Evolutionary conservation across 1,140 invertebrate species (phyloP).

Genomic region (Tetramorium alpestre): DNA sequence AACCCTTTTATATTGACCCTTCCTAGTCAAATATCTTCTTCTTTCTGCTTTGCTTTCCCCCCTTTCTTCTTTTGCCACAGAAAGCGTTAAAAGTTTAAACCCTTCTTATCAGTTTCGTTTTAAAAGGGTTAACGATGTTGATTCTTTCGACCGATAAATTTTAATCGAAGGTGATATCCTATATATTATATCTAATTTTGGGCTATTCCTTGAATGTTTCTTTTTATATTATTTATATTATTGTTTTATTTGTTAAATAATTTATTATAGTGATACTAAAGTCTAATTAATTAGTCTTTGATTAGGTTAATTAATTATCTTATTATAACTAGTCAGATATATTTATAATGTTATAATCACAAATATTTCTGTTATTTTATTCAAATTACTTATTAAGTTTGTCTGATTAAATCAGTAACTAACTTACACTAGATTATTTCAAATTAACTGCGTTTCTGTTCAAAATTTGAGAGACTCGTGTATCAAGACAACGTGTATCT

Average conservation of each 20-base stretch:
- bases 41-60: constrained; percentile 41
- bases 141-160: not conserved
- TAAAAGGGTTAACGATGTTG: constrained; percentile 22
- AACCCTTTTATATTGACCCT: constrained; percentile 80
- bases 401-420: not conserved
- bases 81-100: constrained; percentile 31
- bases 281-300: too few relatives aligned
- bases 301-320: not conserved
- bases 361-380: not conserved
- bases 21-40: constrained; percentile 77
- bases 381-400: not conserved
- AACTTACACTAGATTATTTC: constrained; percentile 1
- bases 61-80: constrained; percentile 43
- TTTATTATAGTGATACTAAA: not conserved
- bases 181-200: not conserved
- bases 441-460: constrained; percentile 15
- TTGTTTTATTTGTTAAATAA: not conserved
- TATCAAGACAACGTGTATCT: constrained; percentile 7
- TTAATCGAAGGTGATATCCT: not conserved
- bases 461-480: constrained; percentile 45
- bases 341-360: not conserved
- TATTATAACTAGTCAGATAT: not conserved
- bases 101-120: constrained; percentile 51
- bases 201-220: not conserved
- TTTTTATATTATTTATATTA: not conserved